Conservation (phyloP, 2,888 invertebrate species). For the Drosophila paranaensis region DNA sequence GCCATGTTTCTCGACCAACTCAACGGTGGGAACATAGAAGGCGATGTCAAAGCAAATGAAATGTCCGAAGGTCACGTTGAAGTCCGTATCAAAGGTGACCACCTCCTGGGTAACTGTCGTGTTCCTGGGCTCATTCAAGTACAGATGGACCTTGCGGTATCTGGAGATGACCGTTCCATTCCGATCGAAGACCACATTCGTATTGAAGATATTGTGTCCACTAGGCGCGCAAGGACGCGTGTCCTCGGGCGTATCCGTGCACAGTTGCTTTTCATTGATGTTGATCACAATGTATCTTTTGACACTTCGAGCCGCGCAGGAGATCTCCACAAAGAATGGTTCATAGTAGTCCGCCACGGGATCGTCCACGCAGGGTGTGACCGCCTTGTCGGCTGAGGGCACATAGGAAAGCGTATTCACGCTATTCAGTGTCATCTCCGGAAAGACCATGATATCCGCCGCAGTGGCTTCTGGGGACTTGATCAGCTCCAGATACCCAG, state of each 20-base stretch:
- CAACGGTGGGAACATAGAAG: slow-evolving; percentile 89
- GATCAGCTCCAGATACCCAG: slow-evolving; percentile 74
- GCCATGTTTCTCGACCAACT: slow-evolving; percentile 81
- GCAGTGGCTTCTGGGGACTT: slow-evolving; percentile 81
- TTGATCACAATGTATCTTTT: slow-evolving; percentile 90
- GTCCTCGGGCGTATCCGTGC: slow-evolving; percentile 81
- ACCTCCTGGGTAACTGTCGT: slow-evolving; percentile 86
- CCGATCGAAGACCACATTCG: slow-evolving; percentile 91
- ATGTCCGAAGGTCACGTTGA: slow-evolving; percentile 91
- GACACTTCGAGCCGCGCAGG: slow-evolving; percentile 80
- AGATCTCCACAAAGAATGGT: slow-evolving; percentile 72
- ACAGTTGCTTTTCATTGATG: slow-evolving; percentile 88
- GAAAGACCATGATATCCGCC: slow-evolving; percentile 92
- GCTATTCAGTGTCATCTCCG: slow-evolving; percentile 87
- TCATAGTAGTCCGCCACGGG: slow-evolving; percentile 49
- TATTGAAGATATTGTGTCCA: slow-evolving; percentile 87
- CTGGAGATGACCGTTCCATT: slow-evolving; percentile 89
- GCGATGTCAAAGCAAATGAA: slow-evolving; percentile 94
- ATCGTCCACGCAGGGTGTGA: slow-evolving; percentile 78
- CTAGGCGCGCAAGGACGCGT: slow-evolving; percentile 71
- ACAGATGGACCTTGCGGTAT: slow-evolving; percentile 86
- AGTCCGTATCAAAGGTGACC: slow-evolving; percentile 89
- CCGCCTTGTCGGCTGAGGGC: slow-evolving; percentile 56
- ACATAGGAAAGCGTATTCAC: slow-evolving; percentile 78
- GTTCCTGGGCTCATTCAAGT: slow-evolving; percentile 85